Percentiles rank a stretch among this genome's conserved stretches.
phyloP scores from a whole-genome alignment of 1,140 invertebrate species.

The Steinernema feltiae region DNA sequence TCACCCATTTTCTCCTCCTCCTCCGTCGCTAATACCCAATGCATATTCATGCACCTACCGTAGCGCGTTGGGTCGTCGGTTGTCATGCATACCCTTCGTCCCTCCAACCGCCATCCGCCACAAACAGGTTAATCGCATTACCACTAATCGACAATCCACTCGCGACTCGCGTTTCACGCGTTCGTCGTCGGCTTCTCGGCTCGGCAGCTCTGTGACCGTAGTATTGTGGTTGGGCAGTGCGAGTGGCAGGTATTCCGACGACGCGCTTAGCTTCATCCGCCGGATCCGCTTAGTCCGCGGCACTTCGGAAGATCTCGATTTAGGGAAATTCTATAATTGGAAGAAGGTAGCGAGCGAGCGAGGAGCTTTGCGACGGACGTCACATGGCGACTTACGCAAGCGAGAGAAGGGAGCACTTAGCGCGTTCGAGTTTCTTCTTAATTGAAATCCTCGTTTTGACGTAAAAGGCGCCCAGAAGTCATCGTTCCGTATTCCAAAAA shows the following conservation, averaged over 20 bases:
- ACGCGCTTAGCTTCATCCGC: not conserved
- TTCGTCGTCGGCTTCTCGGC: too few species aligned
- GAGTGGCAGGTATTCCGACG: too few species aligned
- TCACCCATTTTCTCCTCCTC: too few species aligned
- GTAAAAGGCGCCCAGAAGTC: too few species aligned
- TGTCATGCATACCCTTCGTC: not conserved
- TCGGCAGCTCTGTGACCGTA: not conserved
- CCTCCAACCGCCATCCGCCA: too few species aligned
- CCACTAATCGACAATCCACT: constrained; percentile 7
- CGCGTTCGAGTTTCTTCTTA: not conserved
- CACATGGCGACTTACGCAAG: not conserved
- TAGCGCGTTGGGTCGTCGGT: not conserved
- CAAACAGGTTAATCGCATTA: constrained; percentile 15
- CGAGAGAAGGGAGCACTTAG: not conserved
- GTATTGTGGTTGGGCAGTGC: too few species aligned
- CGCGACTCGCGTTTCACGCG: too few species aligned
- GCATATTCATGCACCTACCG: constrained; percentile 12
- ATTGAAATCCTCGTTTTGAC: too few species aligned
- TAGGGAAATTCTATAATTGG: not conserved
- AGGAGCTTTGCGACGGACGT: not conserved
- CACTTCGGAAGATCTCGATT: not conserved
- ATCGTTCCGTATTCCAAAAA: too few species aligned
- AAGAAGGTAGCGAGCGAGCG: not conserved
- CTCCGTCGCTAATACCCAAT: constrained; percentile 5
- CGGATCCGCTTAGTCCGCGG: not conserved